These are phyloP conservation scores for Rhinogobius similis DNA, from an alignment of 2,113 vertebrate genomes.

Conservation along the genomic window DNA sequence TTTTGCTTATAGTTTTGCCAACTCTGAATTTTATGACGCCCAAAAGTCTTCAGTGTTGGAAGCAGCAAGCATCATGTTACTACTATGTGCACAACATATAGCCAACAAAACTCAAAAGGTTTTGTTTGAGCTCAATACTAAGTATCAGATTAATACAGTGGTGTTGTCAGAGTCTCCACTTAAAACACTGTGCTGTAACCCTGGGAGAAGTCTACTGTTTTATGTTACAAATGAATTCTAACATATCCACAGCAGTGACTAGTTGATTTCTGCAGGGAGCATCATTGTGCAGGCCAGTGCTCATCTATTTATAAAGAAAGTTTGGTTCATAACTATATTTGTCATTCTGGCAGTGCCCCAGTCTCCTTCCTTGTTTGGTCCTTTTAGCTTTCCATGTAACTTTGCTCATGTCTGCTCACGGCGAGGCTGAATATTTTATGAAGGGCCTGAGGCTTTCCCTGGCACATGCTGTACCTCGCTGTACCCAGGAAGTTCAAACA, in stretches of 20 bases:
- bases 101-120: conserved; percentile 8
- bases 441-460: conserved; percentile 68
- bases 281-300: conserved; percentile 19
- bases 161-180: conserved; percentile 16
- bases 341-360: conserved; percentile 47
- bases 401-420: conserved; percentile 71
- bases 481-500: conserved; percentile 46
- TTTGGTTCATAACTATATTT: conserved; percentile 57
- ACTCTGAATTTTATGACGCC: conserved; percentile 77
- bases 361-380: conserved; percentile 55
- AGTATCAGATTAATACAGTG: conserved; percentile 20
- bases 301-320: conserved; percentile 39
- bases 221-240: conserved; percentile 15
- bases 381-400: conserved; percentile 69
- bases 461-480: conserved; percentile 53
- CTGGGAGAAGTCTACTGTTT: conserved; percentile 24
- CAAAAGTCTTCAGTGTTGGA: conserved; percentile 77
- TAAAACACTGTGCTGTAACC: conserved; percentile 49
- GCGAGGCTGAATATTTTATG: conserved; percentile 76
- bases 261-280: conserved; percentile 34
- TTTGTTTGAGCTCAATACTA: conserved; percentile 6
- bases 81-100: conserved; percentile 44
- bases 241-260: conserved; percentile 24
- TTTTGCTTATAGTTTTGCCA: conserved; percentile 76
- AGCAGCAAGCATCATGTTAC: conserved; percentile 75